phyloP scores from a whole-genome alignment of 2,888 invertebrate species.

The Hedychridium roseum region DNA sequence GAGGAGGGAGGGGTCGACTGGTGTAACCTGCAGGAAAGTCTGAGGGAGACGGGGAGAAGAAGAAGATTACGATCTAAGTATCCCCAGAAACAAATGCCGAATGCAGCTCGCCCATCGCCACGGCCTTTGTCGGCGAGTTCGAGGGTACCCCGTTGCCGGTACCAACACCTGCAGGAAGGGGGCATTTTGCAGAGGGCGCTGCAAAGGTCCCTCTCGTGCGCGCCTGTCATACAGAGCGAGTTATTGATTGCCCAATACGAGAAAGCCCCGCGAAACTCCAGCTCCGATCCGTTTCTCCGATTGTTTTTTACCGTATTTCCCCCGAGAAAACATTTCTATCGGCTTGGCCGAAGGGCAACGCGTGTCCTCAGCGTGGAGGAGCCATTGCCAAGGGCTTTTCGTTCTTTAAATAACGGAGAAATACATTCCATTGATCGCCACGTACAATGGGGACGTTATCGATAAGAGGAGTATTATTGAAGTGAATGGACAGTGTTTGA shows the following conservation, averaged over 20 bases:
- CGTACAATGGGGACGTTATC: too few relatives aligned
- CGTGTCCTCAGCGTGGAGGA: too few relatives aligned
- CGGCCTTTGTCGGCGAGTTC: slow-evolving; percentile 56
- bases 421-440: too few relatives aligned
- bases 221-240: slow-evolving; percentile 50
- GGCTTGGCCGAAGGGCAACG: too few relatives aligned
- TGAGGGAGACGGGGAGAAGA: slow-evolving; percentile 14
- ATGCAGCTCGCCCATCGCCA: slow-evolving; percentile 52
- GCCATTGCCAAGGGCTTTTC: too few relatives aligned
- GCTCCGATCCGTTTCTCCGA: too few relatives aligned
- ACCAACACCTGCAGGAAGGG: slow-evolving; percentile 52
- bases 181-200: background rate
- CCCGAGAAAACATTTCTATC: too few relatives aligned
- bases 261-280: slow-evolving; percentile 47
- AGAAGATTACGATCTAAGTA: slow-evolving; percentile 57
- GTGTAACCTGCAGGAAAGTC: background rate
- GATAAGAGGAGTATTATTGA: too few relatives aligned
- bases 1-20: slow-evolving; percentile 7
- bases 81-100: slow-evolving; percentile 60
- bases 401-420: too few relatives aligned
- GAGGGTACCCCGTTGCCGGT: slow-evolving; percentile 44
- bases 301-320: too few relatives aligned
- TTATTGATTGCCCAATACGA: slow-evolving; percentile 55
- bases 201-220: slow-evolving; percentile 22
- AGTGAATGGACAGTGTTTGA: too few relatives aligned